These are phyloP conservation scores for Euwallacea similis DNA, from an alignment of 1,140 invertebrate genomes.

Conservation along the genomic window DNA sequence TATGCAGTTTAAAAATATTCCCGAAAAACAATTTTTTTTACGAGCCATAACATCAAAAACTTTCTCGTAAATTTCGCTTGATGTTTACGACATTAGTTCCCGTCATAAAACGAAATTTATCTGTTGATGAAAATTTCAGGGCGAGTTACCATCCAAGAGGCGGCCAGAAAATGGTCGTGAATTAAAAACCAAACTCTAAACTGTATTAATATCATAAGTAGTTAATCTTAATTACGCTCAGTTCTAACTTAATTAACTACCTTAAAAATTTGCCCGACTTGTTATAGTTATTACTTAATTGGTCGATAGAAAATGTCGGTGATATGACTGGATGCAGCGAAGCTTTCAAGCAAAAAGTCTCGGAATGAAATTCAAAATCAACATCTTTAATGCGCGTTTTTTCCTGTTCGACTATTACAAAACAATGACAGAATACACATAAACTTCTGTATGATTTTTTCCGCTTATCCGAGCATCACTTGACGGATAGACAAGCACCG, in stretches of 20 bases:
- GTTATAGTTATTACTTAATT: not conserved
- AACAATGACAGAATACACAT: slow-evolving; percentile 38
- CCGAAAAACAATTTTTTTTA: too few species aligned
- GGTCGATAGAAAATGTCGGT: not conserved
- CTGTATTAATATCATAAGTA: not conserved
- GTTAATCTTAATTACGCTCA: not conserved
- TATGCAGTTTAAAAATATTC: too few species aligned
- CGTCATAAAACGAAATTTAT: slow-evolving; percentile 3
- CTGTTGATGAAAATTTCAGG: slow-evolving; percentile 1
- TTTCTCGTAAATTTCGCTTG: too few species aligned
- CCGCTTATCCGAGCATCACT: slow-evolving; percentile 32
- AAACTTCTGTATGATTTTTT: slow-evolving; percentile 34
- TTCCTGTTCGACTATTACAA: slow-evolving; percentile 26
- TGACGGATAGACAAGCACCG: slow-evolving; percentile 30
- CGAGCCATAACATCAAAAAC: too few species aligned
- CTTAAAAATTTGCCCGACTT: not conserved
- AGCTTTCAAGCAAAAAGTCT: not conserved
- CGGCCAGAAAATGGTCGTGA: not conserved
- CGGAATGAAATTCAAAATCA: not conserved
- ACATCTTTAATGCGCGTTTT: slow-evolving; percentile 28
- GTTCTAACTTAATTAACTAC: not conserved
- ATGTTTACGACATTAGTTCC: too few species aligned
- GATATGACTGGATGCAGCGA: not conserved
- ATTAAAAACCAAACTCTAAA: not conserved
- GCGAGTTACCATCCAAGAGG: not conserved